phyloP scores from a whole-genome alignment of 1,140 invertebrate genomes.

The Wiebesia pumilae region DNA sequence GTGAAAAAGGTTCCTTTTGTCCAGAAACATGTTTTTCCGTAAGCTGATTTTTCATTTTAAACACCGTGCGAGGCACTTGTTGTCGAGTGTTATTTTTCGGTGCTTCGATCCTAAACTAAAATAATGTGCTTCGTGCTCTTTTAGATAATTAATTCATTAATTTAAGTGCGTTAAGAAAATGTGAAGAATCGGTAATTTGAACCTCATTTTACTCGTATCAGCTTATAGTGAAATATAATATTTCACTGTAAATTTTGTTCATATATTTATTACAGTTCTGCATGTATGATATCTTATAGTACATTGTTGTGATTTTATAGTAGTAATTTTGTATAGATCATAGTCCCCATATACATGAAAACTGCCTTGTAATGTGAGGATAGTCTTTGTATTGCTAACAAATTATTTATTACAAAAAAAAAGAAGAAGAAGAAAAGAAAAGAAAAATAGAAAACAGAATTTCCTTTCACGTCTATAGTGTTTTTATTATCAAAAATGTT shows the following conservation, averaged over 20 bases:
- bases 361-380: conserved; percentile 16
- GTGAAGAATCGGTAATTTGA: not conserved
- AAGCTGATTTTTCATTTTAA: not conserved
- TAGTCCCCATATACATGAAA: conserved; percentile 9
- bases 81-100: not conserved
- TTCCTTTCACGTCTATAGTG: conserved; percentile 5
- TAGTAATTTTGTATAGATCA: conserved; percentile 32
- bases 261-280: conserved; percentile 20
- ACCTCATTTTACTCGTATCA: not conserved
- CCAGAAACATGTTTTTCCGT: not conserved
- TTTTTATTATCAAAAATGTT: conserved; percentile 34
- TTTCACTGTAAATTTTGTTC: conserved; percentile 25
- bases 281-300: conserved; percentile 33
- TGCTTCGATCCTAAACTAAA: conserved; percentile 12
- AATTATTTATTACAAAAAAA: conserved; percentile 19
- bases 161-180: not conserved
- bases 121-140: not conserved
- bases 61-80: not conserved
- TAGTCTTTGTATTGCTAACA: conserved; percentile 35
- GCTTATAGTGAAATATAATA: not conserved
- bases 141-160: not conserved
- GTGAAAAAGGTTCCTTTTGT: not conserved
- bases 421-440: conserved; percentile 3
- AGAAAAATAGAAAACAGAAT: conserved; percentile 10
- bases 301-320: conserved; percentile 37